Evolutionary conservation across 2,888 invertebrate genomes (phyloP), one percentile per base, ranked within the genome.

Genomic region (Standfussiana lucernea): DNA sequence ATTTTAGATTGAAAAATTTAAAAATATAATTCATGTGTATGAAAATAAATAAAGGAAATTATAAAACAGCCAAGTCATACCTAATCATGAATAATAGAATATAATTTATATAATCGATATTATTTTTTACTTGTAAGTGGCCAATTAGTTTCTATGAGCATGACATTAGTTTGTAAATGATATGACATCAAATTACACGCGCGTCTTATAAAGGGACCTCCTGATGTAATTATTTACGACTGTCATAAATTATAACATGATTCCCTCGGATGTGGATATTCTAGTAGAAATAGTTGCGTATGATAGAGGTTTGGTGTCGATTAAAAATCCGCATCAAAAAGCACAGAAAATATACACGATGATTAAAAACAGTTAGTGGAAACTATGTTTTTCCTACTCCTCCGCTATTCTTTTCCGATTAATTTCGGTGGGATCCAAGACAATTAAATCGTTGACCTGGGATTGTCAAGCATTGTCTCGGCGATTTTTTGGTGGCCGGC

Each of bases 91-190:
- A 75, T 69, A 80, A 84, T 84, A 59, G 62, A 18, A 59, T 24
- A 56, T 67, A 71, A 80, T 84, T 71, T 61, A 53, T 80, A 72
- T 68, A 80, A 82, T 75, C 40, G 59, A 65, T 75, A 13, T 40
- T 47, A 68, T 35, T 74, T 75, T 83, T 84, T 61, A 53, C 11
- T 80, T 65, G 5, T 65, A 64, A 84, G 66, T 80, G 50, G 1
- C 24, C 66, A 79, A 82, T 82, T 80, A 68, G 42, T 72, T 68
- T 35, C 32, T 56, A 62, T 32, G n/a, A 62, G 24, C 35, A 15
- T 35, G 32, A 67, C 56, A 64, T 56, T 59, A 47, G 35, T 61
- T 40, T 3, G 3, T 71, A 61, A 74, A 35, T 66, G 40, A 69
- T 72, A 72, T 42, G 61, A 35, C 75, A 65, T 47, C 28, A 40